Conservation (phyloP, 2,888 invertebrate species). For the Nowickia ferox region DNA sequence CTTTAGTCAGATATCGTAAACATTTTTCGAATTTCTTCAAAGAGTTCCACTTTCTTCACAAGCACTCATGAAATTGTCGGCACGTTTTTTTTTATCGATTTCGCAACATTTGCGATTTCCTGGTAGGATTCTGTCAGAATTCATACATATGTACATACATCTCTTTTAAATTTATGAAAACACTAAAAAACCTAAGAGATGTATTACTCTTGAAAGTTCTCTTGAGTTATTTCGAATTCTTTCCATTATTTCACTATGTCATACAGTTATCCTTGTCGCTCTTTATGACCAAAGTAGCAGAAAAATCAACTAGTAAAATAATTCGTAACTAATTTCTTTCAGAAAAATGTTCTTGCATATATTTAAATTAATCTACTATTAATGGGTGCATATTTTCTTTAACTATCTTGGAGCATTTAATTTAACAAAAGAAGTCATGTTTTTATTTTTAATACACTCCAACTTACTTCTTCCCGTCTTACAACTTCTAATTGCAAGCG, state of each 20-base stretch:
- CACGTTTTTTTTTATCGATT: too few species aligned
- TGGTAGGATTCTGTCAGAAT: too few species aligned
- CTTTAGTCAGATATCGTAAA: too few species aligned
- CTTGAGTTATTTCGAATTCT: constrained; percentile 34
- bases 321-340: constrained; percentile 12
- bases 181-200: constrained; percentile 8
- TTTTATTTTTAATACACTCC: not conserved
- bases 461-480: constrained; percentile 98
- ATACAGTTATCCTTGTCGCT: constrained; percentile 62
- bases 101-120: too few species aligned
- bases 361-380: not conserved
- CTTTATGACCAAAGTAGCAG: constrained; percentile 19
- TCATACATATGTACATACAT: not conserved
- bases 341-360: constrained; percentile 22
- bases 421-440: not conserved
- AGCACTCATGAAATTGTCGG: too few species aligned
- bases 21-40: too few species aligned
- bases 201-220: constrained; percentile 14
- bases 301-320: constrained; percentile 11
- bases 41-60: too few species aligned
- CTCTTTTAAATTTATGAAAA: constrained; percentile 5
- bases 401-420: constrained; percentile 60
- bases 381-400: constrained; percentile 31
- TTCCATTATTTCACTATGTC: not conserved
- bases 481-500: constrained; percentile 97